Evolutionary conservation across 2,113 vertebrate genomes (phyloP), one percentile per base, ranked within the genome.

Genomic region (Dasyornis broadbenti): DNA sequence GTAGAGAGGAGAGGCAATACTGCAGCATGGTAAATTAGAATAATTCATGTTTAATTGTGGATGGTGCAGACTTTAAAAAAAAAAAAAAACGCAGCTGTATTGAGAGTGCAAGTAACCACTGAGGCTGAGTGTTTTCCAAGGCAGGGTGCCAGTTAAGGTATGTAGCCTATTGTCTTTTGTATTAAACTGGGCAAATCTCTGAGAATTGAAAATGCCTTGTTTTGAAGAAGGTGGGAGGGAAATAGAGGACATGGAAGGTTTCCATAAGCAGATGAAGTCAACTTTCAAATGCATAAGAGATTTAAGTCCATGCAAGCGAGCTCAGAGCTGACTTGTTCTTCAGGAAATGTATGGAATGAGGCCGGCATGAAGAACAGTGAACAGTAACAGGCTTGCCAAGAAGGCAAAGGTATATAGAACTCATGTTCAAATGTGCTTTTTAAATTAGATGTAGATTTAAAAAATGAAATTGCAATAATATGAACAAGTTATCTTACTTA

Each of bases 11-110:
- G 69, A 81, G 69, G 27, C 50, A 70, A 13, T 10, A 3, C 39
- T 53, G 47, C 27, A 33, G 19, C 24, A 2, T 13, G 21, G 59
- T 69, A 27, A 53, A 37, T 19, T 16, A 30, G 31, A 53, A 57
- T 88, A 81, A 39, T n/a, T 39, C 21, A 27, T 23, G 33, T 63
- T 66, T 50, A 17, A 45, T 44, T 72, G 31, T 35, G 28, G 7
- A 23, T 28, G 17, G 21, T 61, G 39, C 56, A 52, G 21, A 53
- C 24, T 61, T 63, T 0, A 37, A 39, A 57, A 50, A 28, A 60
- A 6, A 45, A 14, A 10, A 28, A 40, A 0, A 3, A n/a, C n/a
- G n/a, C 12, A 39, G 2, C 40, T 79, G 11, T 35, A 1, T 7
- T 22, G 30, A 45, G 73, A 91, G 63, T 39, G 47, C 33, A 10